phyloP scores from a whole-genome alignment of 2,113 vertebrate genomes.

The Perca flavescens region DNA sequence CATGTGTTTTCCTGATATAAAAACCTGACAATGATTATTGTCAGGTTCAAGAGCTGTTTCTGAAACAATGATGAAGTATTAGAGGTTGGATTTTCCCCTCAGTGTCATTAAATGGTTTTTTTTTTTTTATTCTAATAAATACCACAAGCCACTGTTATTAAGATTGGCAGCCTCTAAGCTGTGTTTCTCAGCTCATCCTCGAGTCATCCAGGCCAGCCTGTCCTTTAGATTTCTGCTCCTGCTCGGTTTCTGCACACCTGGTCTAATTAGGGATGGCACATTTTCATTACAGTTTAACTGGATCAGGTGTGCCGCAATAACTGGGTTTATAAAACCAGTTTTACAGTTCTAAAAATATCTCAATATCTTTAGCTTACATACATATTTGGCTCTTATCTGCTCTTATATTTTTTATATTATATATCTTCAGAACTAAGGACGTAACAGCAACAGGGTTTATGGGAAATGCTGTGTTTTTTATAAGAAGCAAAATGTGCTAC shows the following conservation, averaged over 20 bases:
- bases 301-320: conserved; percentile 22
- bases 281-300: neutral
- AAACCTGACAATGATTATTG: neutral
- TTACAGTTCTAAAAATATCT: neutral
- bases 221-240: conserved; percentile 4
- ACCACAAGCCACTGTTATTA: neutral
- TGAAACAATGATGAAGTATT: neutral
- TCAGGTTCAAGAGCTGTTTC: neutral
- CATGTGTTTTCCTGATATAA: too few relatives aligned
- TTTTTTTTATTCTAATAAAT: neutral
- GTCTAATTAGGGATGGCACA: conserved; percentile 17
- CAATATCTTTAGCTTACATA: neutral
- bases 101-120: too few relatives aligned
- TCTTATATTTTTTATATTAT: neutral
- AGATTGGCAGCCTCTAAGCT: neutral
- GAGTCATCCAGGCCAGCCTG: neutral
- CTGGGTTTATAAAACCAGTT: neutral
- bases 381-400: neutral
- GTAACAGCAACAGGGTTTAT: neutral
- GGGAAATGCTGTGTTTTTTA: neutral
- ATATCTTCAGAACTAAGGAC: neutral
- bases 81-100: neutral
- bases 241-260: conserved; percentile 22
- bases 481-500: neutral
- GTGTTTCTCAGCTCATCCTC: neutral